Conservation (phyloP, 2,888 invertebrate genomes). For the Netelia melanura region DNA sequence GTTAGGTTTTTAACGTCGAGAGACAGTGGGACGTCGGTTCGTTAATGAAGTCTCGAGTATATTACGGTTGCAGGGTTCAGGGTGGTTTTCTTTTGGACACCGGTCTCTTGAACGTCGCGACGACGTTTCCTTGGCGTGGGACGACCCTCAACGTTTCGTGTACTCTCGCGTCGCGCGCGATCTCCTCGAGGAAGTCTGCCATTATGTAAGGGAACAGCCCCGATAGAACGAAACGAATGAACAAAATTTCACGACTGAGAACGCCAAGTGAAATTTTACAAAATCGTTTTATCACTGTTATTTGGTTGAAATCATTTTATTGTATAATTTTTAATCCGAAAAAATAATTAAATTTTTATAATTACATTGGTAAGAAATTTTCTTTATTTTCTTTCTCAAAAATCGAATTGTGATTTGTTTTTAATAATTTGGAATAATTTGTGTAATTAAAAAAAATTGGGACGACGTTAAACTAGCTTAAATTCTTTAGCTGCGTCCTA, state of each 20-base stretch:
- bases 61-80: conserved; percentile 46
- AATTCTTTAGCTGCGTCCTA: too few relatives aligned
- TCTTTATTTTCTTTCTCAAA: too few relatives aligned
- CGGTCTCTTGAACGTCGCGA: neutral
- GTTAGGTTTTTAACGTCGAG: too few relatives aligned
- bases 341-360: neutral
- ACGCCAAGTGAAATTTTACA: too few relatives aligned
- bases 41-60: conserved; percentile 30
- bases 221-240: conserved; percentile 48
- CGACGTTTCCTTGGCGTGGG: conserved; percentile 46
- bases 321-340: neutral
- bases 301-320: too few relatives aligned
- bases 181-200: conserved; percentile 64
- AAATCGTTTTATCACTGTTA: too few relatives aligned
- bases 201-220: conserved; percentile 49
- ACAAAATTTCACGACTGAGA: conserved; percentile 6
- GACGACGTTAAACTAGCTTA: neutral
- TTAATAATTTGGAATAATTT: neutral
- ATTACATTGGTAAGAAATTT: too few relatives aligned
- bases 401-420: too few relatives aligned
- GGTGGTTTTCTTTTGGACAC: conserved; percentile 54
- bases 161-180: conserved; percentile 31
- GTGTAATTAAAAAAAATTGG: neutral
- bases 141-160: conserved; percentile 54
- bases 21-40: neutral